These are phyloP conservation scores for Arvicanthis niloticus DNA, from an alignment of 2,113 vertebrate species.

Conservation along the genomic window DNA sequence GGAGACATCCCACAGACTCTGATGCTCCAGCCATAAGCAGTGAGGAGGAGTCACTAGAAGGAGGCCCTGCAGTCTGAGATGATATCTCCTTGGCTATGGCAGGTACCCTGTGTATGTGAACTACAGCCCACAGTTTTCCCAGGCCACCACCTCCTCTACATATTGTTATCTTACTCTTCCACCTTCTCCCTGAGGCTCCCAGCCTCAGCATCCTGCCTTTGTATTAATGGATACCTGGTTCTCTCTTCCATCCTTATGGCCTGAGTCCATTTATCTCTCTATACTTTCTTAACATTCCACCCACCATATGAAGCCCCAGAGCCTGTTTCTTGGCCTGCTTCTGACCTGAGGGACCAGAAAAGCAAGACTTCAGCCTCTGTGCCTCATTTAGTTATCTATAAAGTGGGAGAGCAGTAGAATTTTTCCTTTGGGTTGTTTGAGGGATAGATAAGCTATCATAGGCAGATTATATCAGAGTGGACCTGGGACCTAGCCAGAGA, in stretches of 20 bases:
- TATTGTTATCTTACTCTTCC: neutral
- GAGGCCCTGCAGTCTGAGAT: neutral
- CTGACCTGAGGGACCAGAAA: rapidly evolving
- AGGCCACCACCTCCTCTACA: too few relatives aligned
- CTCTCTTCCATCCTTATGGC: neutral
- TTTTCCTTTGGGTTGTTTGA: neutral
- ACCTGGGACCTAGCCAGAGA: neutral
- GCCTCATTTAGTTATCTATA: neutral
- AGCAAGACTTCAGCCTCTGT: neutral
- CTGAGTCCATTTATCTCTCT: neutral
- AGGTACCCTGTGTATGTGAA: neutral
- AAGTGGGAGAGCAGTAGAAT: neutral
- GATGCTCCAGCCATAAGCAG: neutral
- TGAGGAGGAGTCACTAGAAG: neutral
- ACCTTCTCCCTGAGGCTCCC: neutral
- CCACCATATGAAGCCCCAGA: neutral
- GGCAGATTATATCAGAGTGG: too few relatives aligned
- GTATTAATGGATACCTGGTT: neutral
- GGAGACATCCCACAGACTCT: too few relatives aligned
- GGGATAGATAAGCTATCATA: neutral
- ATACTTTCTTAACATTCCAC: neutral
- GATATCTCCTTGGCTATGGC: neutral
- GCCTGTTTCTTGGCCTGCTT: neutral
- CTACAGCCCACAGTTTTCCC: neutral
- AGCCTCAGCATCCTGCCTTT: too few relatives aligned